A percentile compares a stretch with the other conserved stretches of the same genome.
These are phyloP conservation scores for Torymus tubicola DNA, from an alignment of 2,888 invertebrate genomes.

Conservation along the genomic window DNA sequence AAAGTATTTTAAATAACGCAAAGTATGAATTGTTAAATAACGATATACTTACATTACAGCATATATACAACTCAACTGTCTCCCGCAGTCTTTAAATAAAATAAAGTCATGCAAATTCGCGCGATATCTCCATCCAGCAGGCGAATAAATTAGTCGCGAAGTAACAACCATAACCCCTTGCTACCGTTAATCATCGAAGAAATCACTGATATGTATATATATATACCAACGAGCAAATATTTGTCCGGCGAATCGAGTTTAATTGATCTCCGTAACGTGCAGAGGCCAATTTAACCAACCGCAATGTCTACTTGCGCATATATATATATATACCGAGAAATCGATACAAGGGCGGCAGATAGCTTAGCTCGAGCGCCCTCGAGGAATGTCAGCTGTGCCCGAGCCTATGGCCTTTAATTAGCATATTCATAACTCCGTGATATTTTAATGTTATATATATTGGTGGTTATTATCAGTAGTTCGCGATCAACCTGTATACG, in stretches of 20 bases:
- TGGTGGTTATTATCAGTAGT: constrained; percentile 10
- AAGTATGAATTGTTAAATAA: no score
- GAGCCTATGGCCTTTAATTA: constrained; percentile 40
- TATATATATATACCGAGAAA: neutral
- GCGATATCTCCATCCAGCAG: no score
- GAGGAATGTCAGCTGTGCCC: constrained; percentile 40
- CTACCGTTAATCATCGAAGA: neutral
- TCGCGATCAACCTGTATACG: neutral
- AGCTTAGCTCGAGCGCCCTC: constrained; percentile 44
- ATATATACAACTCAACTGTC: no score
- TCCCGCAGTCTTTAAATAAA: no score
- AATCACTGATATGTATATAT: constrained; percentile 18
- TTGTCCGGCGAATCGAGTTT: constrained; percentile 11
- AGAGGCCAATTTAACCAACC: constrained; percentile 7
- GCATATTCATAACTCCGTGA: constrained; percentile 39
- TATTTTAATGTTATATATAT: constrained; percentile 39
- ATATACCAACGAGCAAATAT: constrained; percentile 9
- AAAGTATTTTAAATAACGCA: no score
- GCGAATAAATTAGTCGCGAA: constrained; percentile 6
- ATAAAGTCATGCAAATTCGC: no score
- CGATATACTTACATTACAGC: no score
- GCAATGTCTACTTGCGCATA: neutral
- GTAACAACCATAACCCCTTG: neutral
- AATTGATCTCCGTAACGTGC: constrained; percentile 23
- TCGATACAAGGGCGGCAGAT: constrained; percentile 44